Percentiles rank a stretch among this genome's conserved stretches.
Evolutionary conservation across 2,888 invertebrate genomes (phyloP).

Genomic region (Agapostemon virescens): DNA sequence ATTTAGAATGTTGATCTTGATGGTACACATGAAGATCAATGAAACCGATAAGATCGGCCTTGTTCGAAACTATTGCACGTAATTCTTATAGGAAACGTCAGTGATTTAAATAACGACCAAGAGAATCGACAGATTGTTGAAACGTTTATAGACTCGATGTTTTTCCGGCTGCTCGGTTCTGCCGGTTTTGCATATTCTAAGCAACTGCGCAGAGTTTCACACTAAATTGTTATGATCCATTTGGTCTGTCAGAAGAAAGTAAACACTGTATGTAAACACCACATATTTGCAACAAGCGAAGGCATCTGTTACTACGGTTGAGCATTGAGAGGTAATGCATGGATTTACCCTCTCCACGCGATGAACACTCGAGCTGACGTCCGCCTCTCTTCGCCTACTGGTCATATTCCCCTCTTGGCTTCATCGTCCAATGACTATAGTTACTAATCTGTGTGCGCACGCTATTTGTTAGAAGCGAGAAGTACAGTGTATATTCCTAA

Average conservation of each 20-base stretch:
- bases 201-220: background rate
- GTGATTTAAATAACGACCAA: background rate
- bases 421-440: background rate
- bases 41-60: background rate
- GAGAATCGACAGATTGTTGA: background rate
- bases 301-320: background rate
- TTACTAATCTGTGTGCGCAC: background rate
- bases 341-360: background rate
- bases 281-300: conserved; percentile 2
- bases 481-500: background rate
- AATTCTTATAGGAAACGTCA: background rate
- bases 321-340: background rate
- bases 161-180: background rate
- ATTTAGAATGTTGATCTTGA: background rate
- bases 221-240: conserved; percentile 2
- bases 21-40: background rate
- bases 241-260: background rate
- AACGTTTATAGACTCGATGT: background rate
- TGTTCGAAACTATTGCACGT: background rate
- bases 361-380: background rate
- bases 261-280: background rate
- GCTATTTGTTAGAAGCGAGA: background rate
- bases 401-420: background rate
- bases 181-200: background rate
- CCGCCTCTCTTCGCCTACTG: background rate